A percentile compares a stretch with the other conserved stretches of the same genome.
Conservation (phyloP, 2,888 invertebrate species). For the Lepeophtheirus nordmannii region DNA sequence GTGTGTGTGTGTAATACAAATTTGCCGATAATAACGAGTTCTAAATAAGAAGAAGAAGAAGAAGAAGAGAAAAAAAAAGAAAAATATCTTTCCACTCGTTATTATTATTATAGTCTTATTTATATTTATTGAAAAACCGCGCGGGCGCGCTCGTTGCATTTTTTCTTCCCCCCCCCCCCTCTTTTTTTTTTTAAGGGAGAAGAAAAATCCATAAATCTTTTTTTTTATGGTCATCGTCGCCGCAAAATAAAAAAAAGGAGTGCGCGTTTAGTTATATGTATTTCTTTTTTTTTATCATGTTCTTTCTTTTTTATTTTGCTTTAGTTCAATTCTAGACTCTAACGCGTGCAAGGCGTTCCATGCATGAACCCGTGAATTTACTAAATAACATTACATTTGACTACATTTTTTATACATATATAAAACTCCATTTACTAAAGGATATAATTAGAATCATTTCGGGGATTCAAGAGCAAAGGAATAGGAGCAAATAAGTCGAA, state of each 20-base stretch:
- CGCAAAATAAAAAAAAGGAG: slow-evolving; percentile 1
- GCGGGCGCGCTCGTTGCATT: slow-evolving; percentile 8
- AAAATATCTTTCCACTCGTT: slow-evolving; percentile 6
- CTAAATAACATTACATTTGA: too few species aligned
- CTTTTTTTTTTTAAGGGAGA: neutral
- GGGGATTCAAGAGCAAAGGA: too few species aligned
- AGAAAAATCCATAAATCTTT: neutral
- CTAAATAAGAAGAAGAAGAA: neutral
- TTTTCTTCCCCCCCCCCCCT: neutral
- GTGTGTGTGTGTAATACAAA: neutral
- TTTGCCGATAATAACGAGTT: slow-evolving; percentile 8
- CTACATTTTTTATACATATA: too few species aligned
- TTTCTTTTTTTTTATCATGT: neutral
- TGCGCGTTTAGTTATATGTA: neutral
- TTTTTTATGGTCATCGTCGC: slow-evolving; percentile 8
- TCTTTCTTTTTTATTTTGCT: neutral
- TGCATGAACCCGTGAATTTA: too few species aligned
- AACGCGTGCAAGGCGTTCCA: too few species aligned
- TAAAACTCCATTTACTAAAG: too few species aligned
- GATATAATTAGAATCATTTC: too few species aligned
- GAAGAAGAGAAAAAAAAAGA: too few species aligned
- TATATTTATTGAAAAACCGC: slow-evolving; percentile 4
- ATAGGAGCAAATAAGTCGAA: too few species aligned
- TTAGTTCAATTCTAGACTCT: too few species aligned
- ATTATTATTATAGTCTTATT: neutral